Evolutionary conservation across 1,140 invertebrate species (phyloP), one percentile per base, ranked within the genome.

Genomic region (Ostrea edulis): DNA sequence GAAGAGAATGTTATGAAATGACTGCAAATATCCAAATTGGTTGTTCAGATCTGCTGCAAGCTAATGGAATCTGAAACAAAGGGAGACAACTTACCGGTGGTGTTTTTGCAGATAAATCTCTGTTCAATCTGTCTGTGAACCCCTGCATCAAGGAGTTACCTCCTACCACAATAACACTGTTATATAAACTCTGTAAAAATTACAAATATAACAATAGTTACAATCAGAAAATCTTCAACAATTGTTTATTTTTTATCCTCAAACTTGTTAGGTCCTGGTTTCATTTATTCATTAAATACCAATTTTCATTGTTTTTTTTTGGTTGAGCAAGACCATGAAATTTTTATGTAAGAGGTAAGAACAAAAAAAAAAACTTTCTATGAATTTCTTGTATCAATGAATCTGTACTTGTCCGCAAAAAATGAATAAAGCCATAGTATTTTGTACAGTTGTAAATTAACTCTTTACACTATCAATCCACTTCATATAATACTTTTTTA

Each of bases 111-210:
- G 97, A 97, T 22, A 99, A 95, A 95, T 99, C 98, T 93, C 98
- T 95, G 93, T 97, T 98, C 0, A 99, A 96, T 81, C 98, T 95
- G 92, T 99, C 98, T 94, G 97, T 96, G 96, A 98, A 96, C 91
- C 98, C 98, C 94, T 97, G 96, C 87, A 98, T 96, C 87, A 98
- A 96, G 7, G 97, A 97, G 95, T 98, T 98, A 14, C 98, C 98
- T 53, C 98, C 98, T 54, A 97, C 98, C 3, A 98, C 97, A 82
- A 99, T 97, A 25, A 99, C 97, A 89, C 97, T 97, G 90, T 97
- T 98, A 95, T 98, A 99, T 22, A 99, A 91, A 90, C 95, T 94
- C 95, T 96, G 92, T 84, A 94, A 93, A 62, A 35, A 81, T 35
- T 22, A 29, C 14, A 81, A 25, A 25, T 29, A 8, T 9, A 29